These are phyloP conservation scores for Drosophila anceps DNA, from an alignment of 2,888 invertebrate genomes.

Conservation along the genomic window DNA sequence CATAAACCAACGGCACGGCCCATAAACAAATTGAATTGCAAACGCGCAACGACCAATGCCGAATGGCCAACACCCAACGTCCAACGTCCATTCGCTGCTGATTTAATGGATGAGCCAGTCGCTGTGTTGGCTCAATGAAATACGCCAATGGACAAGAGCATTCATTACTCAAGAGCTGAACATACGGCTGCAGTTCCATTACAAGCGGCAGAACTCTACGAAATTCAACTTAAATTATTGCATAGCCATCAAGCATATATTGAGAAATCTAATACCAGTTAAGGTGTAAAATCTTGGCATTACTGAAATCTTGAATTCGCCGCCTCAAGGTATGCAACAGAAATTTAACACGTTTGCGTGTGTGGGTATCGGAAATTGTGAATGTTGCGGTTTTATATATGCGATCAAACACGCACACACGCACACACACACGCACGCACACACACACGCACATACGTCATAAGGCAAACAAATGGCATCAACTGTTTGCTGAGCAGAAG, in stretches of 20 bases:
- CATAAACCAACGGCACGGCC: slow-evolving; percentile 50
- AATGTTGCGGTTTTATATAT: slow-evolving; percentile 26
- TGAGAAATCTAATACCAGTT: slow-evolving; percentile 11
- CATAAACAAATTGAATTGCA: slow-evolving; percentile 81
- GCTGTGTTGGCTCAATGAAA: slow-evolving; percentile 37
- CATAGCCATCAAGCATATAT: not conserved
- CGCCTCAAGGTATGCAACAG: slow-evolving; percentile 42
- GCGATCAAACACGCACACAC: slow-evolving; percentile 29
- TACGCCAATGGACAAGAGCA: slow-evolving; percentile 37
- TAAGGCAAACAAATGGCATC: slow-evolving; percentile 51
- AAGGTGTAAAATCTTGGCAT: not conserved
- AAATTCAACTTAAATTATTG: slow-evolving; percentile 11
- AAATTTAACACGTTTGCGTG: slow-evolving; percentile 15
- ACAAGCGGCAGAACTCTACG: not conserved
- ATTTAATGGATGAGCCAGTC: slow-evolving; percentile 31
- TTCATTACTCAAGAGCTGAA: slow-evolving; percentile 53
- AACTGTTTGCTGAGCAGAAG: slow-evolving; percentile 25
- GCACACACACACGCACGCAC: slow-evolving; percentile 3
- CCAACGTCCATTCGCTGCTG: not conserved
- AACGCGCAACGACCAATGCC: slow-evolving; percentile 1
- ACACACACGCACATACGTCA: slow-evolving; percentile 25
- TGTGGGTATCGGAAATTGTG: slow-evolving; percentile 10
- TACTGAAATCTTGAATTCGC: slow-evolving; percentile 7
- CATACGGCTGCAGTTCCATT: slow-evolving; percentile 34
- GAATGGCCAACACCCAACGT: not conserved